Evolutionary conservation across 2,113 vertebrate species (phyloP), one percentile per base, ranked within the genome.

Genomic region (Nesoenas mayeri): DNA sequence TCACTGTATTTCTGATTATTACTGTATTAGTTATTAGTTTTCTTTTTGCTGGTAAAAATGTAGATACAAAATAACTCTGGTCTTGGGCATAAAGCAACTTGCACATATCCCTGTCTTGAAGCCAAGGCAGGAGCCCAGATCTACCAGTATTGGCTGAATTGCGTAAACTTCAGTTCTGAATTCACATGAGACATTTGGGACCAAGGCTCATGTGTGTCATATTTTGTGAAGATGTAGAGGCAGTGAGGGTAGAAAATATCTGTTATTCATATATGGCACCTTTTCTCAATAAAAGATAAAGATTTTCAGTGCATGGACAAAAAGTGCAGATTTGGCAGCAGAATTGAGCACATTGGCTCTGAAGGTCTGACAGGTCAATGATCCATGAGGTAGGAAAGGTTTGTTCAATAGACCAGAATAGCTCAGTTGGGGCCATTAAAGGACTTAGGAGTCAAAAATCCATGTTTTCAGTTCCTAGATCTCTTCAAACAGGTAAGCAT

Each of bases 311-410:
- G 11, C 21, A 6, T 36, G 67, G 72, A 82, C 42, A 77, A 58
- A 93, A 87, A 5, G 6, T 62, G 77, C 22, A 56, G 61, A 31
- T 47, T 89, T 89, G 56, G 61, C 72, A 89, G 36, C 44, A 78
- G 88, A 70, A 80, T 14, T 42, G 70, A 82, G 69, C 58, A 62
- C 36, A 7, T 8, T 80, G 71, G 40, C 57, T 95, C 53, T 86
- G 74, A 81, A 93, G 70, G 26, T 90, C 62, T 85, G 60, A 28
- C 71, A 65, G 36, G 56, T 61, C 18, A 40, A 5, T 70, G 60
- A 81, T 75, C 50, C 79, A 25, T 38, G 89, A 86, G 77, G 73
- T 79, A 79, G 88, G 91, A 94, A 79, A 50, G 73, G 91, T 93
- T 85, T 93, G 40, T 95, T 94, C 62, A 75, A 1, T 60, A 89